Base-by-base conservation (phyloP, 1,140 invertebrate genomes). In the Hesperophylax magnus region DNA sequence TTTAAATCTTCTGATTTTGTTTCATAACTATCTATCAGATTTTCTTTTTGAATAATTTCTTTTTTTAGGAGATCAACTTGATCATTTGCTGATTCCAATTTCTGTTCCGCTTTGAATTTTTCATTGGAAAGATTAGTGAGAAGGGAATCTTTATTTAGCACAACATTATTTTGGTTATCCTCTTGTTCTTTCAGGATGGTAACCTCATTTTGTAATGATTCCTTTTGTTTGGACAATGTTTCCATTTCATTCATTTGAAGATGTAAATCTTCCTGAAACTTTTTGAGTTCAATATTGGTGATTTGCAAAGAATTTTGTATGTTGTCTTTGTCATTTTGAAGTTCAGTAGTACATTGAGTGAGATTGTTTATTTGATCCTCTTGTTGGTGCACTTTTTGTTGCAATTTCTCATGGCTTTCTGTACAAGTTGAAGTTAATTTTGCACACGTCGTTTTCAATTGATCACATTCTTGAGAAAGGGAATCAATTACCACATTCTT, bases 241-340 rank as follows among this genome's bases (percentile, higher is more conserved):
- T 47, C 65, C 18, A 69, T 47, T 69, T 69, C 65, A 15, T 47
- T 69, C n/a, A 69, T 18, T 69, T 39, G 18, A 69, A 18, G n/a
- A 9, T 47, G 31, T 69, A 39, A n/a, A 47, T 47, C 65, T 18
- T 39, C 18, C 39, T 18, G 7, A 14, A 39, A 14, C 39, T 34
- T 47, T n/a, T 39, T n/a, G 9, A 39, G 27, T 39, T 69, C 65
- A 18, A 18, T 18, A 8, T 20, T 39, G 17, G 11, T 39, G 39
- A 31, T n/a, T 69, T 39, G 15, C 3, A 39, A 69, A 69, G 27
- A 17, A 39, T 47, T 69, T 34, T 69, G 31, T 18, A n/a, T 34
- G 18, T 34, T 47, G 8, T 61, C 60, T 24, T 61, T 61, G 8
- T 20, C 60, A 20, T 24, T 61, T 61, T 18, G 15, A 24, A 24